Evolutionary conservation across 92 coral and sea anemone species (phyloP).

Genomic region (Heteractis magnifica): DNA sequence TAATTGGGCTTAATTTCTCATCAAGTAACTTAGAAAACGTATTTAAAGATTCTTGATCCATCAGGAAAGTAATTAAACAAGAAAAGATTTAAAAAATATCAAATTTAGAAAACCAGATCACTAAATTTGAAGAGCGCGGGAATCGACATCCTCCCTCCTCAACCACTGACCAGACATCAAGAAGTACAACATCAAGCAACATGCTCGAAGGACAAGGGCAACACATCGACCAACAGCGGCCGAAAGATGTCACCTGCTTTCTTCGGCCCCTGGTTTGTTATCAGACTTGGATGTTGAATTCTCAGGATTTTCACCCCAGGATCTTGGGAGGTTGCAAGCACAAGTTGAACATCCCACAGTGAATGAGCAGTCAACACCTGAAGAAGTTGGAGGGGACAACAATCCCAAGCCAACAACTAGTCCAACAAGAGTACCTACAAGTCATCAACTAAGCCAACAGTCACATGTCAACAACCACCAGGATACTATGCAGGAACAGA

Average conservation of each 20-base stretch:
- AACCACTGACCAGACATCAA: conserved; percentile 10
- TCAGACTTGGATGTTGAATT: not conserved
- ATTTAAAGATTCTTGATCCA: no score
- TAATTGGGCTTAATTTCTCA: no score
- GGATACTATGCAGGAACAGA: not conserved
- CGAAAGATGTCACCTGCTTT: not conserved
- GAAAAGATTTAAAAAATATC: no score
- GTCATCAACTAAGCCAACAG: not conserved
- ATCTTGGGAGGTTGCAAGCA: not conserved
- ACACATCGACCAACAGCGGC: no score
- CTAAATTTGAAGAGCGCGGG: no score
- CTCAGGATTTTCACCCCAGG: not conserved
- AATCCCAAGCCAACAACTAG: no score
- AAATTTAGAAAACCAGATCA: no score
- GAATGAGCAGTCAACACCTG: not conserved
- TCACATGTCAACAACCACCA: not conserved
- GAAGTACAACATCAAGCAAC: not conserved
- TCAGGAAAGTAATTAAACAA: no score
- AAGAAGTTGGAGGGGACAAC: not conserved
- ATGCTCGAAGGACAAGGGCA: not conserved
- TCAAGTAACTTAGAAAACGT: no score
- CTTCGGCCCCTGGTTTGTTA: not conserved
- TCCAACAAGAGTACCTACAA: no score
- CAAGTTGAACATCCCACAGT: not conserved
- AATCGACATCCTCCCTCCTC: no score